phyloP scores from a whole-genome alignment of 2,888 invertebrate species.

The Microctonus brassicae region DNA sequence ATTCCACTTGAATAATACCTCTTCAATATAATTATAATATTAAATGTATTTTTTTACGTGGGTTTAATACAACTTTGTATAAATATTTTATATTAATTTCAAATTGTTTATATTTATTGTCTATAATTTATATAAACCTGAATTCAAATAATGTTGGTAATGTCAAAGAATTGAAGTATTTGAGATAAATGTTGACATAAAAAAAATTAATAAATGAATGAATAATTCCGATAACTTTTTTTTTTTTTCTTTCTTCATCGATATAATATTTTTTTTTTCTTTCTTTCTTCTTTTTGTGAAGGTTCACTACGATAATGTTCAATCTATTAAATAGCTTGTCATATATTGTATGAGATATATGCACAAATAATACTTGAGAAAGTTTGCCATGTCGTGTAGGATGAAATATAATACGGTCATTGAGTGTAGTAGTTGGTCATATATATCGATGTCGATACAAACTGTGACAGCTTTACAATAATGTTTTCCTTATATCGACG shows the following conservation, averaged over 20 bases:
- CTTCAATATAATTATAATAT: neutral
- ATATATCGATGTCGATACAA: neutral
- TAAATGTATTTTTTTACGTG: neutral
- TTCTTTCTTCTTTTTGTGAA: neutral
- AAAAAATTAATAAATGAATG: neutral
- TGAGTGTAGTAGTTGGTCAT: neutral
- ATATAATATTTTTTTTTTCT: no score
- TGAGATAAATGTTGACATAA: neutral
- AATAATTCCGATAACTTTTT: neutral
- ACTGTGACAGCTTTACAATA: neutral
- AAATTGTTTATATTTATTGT: no score
- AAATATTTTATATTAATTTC: no score
- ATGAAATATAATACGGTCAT: neutral
- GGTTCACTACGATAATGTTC: neutral
- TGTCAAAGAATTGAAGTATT: neutral
- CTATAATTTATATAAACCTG: no score
- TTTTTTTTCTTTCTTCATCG: no score
- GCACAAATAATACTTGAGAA: neutral
- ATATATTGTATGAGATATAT: neutral
- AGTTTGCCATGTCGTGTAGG: neutral
- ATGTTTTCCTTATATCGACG: neutral
- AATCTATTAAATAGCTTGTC: neutral
- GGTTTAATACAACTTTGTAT: constrained; percentile 7
- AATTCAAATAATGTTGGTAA: no score
- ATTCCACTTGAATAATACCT: neutral